Evolutionary conservation across 2,888 invertebrate species (phyloP).

Genomic region (Drosophila dives): DNA sequence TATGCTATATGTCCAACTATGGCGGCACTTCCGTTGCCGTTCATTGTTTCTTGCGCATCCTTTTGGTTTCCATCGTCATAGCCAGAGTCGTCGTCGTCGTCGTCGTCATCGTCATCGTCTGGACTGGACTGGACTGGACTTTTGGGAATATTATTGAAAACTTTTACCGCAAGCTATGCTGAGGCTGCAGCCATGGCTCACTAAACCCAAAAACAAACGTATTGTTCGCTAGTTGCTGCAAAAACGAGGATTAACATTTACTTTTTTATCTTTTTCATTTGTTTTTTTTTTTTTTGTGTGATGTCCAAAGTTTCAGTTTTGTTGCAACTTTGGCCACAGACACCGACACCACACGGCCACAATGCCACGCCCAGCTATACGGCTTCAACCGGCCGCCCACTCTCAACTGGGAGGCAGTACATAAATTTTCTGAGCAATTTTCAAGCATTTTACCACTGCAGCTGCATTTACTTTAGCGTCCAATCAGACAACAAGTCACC

Average conservation of each 20-base stretch:
- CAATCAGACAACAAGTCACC: conserved; percentile 52
- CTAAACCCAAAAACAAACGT: conserved; percentile 69
- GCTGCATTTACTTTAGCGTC: conserved; percentile 35
- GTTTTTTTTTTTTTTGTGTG: conserved; percentile 10
- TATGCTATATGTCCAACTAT: conserved; percentile 64
- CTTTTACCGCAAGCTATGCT: conserved; percentile 77
- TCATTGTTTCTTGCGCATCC: conserved; percentile 52
- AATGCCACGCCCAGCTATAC: conserved; percentile 28
- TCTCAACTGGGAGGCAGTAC: conserved; percentile 48
- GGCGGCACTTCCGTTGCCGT: conserved; percentile 65
- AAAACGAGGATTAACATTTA: conserved; percentile 46
- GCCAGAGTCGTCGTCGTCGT: conserved; percentile 44
- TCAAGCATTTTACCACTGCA: conserved; percentile 40
- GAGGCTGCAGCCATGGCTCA: conserved; percentile 43
- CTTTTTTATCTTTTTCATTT: conserved; percentile 2
- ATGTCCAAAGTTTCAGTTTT: conserved; percentile 73
- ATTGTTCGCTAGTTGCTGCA: conserved; percentile 62
- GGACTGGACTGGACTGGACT: conserved; percentile 75
- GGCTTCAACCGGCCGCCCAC: conserved; percentile 27
- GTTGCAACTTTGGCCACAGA: conserved; percentile 77
- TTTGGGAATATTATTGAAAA: conserved; percentile 79
- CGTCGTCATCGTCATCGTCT: conserved; percentile 70
- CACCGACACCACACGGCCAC: conserved; percentile 51
- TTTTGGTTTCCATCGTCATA: conserved; percentile 30
- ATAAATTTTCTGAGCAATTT: conserved; percentile 65